Evolutionary conservation across 2,888 invertebrate genomes (phyloP).

Genomic region (Prosapia bicincta): DNA sequence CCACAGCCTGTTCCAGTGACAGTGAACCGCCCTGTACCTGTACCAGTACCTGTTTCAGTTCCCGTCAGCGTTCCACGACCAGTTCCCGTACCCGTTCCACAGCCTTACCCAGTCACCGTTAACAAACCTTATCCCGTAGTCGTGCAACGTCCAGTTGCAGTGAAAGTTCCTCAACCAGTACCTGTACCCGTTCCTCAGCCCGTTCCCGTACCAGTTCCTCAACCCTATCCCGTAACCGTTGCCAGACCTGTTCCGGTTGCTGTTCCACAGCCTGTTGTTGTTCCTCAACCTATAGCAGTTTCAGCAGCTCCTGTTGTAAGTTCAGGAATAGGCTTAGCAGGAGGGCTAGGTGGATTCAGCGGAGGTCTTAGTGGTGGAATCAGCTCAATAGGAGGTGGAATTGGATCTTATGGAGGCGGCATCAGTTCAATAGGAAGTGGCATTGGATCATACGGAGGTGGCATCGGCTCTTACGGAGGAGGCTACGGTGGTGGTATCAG

Average conservation of each 20-base stretch:
- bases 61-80: conserved; percentile 28
- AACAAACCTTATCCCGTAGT: conserved; percentile 23
- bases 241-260: conserved; percentile 31
- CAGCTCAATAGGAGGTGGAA: neutral
- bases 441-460: neutral
- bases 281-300: conserved; percentile 36
- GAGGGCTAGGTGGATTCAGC: neutral
- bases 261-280: conserved; percentile 29
- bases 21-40: conserved; percentile 29
- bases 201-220: conserved; percentile 30
- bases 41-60: conserved; percentile 28
- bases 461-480: conserved; percentile 5
- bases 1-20: conserved; percentile 30
- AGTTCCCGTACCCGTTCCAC: conserved; percentile 25
- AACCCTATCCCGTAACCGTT: conserved; percentile 32
- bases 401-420: conserved; percentile 27
- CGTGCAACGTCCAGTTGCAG: conserved; percentile 30
- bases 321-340: neutral
- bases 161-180: conserved; percentile 30
- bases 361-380: neutral
- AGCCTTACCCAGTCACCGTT: conserved; percentile 30
- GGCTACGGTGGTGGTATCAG: conserved; percentile 12
- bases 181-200: conserved; percentile 46
- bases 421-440: neutral
- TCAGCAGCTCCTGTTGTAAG: conserved; percentile 14